Base-by-base conservation (phyloP, 2,113 vertebrate genomes). In the Datnioides undecimradiatus region DNA sequence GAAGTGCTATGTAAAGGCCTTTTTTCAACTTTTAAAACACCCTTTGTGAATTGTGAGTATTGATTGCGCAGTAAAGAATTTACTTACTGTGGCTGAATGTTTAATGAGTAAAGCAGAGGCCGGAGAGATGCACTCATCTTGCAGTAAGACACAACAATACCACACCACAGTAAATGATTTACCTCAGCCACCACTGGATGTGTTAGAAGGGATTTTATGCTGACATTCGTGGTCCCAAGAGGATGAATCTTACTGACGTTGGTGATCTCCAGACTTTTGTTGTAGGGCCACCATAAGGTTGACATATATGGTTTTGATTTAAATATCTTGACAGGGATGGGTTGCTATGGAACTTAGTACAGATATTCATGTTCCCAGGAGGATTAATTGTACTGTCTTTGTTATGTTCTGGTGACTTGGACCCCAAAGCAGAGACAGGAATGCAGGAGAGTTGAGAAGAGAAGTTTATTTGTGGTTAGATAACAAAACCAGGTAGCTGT, bases 31-130 rank as follows among this genome's bases (percentile, higher is more conserved):
- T 64, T 64, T 19, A 3, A 49, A 40, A 21, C 43, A 36, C 14
- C 36, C 19, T 36, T 57, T 76, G 54, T 70, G 40, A 63, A 54
- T 40, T 19, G 8, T 6, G 9, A 29, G 52, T 62, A 68, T 67
- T 19, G 76, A 68, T 57, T 71, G 40, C 33, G 21, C 41, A 27
- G 27, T 63, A 11, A 34, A 64, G 27, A 45, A 31, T 76, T 46
- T 21, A 52, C 31, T 6, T 6, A 11, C 27, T 45, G 40, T 38
- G 13, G 12, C 41, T 73, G 70, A 34, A 54, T 73, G 51, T 66
- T 14, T 43, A 45, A 72, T 57, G 16, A 63, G 54, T 36, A n/a
- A 6, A 43, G 9, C 34, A 17, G 36, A 2, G 10, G 13, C 10
- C 17, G 65, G 1, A 38, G 46, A 16, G 14, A 31, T n/a, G 10